These are phyloP conservation scores for Drosophila mimetica DNA, from an alignment of 2,888 invertebrate species.

Conservation along the genomic window DNA sequence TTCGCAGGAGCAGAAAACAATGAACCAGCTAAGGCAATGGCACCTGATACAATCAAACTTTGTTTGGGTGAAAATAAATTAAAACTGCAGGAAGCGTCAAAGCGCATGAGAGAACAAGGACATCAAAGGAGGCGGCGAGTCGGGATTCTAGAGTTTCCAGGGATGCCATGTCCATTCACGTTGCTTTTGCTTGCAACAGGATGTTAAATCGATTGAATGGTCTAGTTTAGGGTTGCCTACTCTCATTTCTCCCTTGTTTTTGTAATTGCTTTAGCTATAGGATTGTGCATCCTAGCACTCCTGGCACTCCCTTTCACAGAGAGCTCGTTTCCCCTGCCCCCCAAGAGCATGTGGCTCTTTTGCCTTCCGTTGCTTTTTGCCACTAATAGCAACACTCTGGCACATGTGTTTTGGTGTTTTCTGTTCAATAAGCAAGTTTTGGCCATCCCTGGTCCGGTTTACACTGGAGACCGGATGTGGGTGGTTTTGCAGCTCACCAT, in stretches of 20 bases:
- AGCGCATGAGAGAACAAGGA: slow-evolving; percentile 9
- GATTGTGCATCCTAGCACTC: slow-evolving; percentile 1
- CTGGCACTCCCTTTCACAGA: neutral
- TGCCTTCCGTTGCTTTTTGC: slow-evolving; percentile 9
- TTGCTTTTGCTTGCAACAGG: slow-evolving; percentile 12
- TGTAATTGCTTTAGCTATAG: slow-evolving; percentile 1
- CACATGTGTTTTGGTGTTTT: slow-evolving; percentile 11
- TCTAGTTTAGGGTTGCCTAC: slow-evolving; percentile 4
- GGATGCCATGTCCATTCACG: slow-evolving; percentile 3
- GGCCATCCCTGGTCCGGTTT: slow-evolving; percentile 14
- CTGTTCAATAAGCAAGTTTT: slow-evolving; percentile 14
- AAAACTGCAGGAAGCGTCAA: slow-evolving; percentile 43
- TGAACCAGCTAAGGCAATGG: neutral
- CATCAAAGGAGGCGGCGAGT: neutral
- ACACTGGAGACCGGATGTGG: slow-evolving; percentile 42
- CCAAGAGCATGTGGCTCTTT: neutral
- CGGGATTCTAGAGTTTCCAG: neutral
- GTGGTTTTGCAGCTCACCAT: slow-evolving; percentile 3
- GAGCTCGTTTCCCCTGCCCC: too few species aligned
- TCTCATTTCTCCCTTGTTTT: neutral
- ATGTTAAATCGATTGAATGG: slow-evolving; percentile 34
- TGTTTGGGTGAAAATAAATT: slow-evolving; percentile 51
- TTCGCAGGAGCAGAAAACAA: slow-evolving; percentile 3
- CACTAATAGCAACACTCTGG: slow-evolving; percentile 8
- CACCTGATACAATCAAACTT: slow-evolving; percentile 62